phyloP scores from a whole-genome alignment of 1,140 invertebrate genomes.

The Prorops nasuta region DNA sequence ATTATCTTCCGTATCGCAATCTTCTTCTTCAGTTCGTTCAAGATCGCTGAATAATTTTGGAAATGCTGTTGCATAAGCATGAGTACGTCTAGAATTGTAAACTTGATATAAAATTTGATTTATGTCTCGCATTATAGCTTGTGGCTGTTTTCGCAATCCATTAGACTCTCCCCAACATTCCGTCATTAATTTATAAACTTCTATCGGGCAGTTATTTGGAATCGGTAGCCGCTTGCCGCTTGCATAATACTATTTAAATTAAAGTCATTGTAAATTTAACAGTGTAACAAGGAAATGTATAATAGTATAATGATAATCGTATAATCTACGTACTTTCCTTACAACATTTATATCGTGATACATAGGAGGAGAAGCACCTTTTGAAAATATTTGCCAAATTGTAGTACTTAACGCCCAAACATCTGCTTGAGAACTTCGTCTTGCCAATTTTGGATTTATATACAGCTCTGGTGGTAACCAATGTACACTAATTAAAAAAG shows the following conservation, averaged over 20 bases:
- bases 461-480: conserved; percentile 85
- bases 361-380: conserved; percentile 58
- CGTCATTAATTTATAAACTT: conserved; percentile 81
- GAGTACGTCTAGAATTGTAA: conserved; percentile 62
- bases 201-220: conserved; percentile 74
- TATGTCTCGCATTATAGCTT: conserved; percentile 79
- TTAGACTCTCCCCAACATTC: conserved; percentile 84
- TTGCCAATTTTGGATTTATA: conserved; percentile 65
- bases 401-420: conserved; percentile 89
- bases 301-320: too few relatives aligned
- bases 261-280: conserved; percentile 7
- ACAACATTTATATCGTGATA: conserved; percentile 35
- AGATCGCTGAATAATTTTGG: conserved; percentile 42
- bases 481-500: conserved; percentile 64
- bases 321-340: conserved; percentile 43
- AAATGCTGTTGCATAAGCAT: conserved; percentile 61
- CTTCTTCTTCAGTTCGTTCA: conserved; percentile 22
- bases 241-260: conserved; percentile 60
- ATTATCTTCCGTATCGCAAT: conserved; percentile 19
- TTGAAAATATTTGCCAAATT: conserved; percentile 85
- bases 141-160: conserved; percentile 69
- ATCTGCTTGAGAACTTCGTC: conserved; percentile 67
- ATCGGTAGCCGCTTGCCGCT: conserved; percentile 72
- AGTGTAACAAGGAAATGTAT: conserved; percentile 14
- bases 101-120: conserved; percentile 77